Evolutionary conservation across 2,797 vertebrate species (phyloP), one percentile per base, ranked within the genome.

Genomic region (Strix occidentalis): DNA sequence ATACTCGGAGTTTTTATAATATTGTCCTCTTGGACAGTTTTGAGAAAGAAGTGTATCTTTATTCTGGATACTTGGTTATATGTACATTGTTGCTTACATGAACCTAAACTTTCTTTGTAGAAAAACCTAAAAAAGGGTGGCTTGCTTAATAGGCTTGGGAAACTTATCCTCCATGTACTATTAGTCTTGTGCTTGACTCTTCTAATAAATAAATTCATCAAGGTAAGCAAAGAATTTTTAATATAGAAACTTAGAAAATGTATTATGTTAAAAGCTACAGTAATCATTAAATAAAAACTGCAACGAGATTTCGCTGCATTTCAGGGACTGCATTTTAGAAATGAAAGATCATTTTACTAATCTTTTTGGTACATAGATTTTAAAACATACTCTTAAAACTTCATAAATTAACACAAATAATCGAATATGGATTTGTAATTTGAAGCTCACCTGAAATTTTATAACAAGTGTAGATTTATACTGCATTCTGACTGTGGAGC

Each of bases 141-240:
- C 60, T 97, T 99, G 54, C 86, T 98, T 83, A 94, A 72, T 13
- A 99, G 99, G 54, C 94, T 99, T 93, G 98, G 97, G 68, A 99
- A 99, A 80, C 98, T 99, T 79, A 68, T 98, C 35, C 92, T 99
- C 46, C 99, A 99, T 97, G 97, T 98, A 28, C 50, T 98, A 17
- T 84, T 98, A 81, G 99, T 99, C 86, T 97, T 99, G 65, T 95
- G 98, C 87, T 98, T 99, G 97, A 99, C 99, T 66, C 76, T 98
- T 64, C 89, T 98, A 89, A 98, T 99, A 97, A 99, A 99, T 98
- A 99, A 98, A 96, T 93, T 98, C 75, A 97, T 98, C 90, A 99
- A 99, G 99, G 99, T 99, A 97, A 65, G 97, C 88, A 88, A 94
- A 61, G 89, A n/a, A 56, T 29, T 60, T 93, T 90, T 83, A 26